phyloP scores from a whole-genome alignment of 2,113 vertebrate genomes.

The Pelvicachromis taeniatus region DNA sequence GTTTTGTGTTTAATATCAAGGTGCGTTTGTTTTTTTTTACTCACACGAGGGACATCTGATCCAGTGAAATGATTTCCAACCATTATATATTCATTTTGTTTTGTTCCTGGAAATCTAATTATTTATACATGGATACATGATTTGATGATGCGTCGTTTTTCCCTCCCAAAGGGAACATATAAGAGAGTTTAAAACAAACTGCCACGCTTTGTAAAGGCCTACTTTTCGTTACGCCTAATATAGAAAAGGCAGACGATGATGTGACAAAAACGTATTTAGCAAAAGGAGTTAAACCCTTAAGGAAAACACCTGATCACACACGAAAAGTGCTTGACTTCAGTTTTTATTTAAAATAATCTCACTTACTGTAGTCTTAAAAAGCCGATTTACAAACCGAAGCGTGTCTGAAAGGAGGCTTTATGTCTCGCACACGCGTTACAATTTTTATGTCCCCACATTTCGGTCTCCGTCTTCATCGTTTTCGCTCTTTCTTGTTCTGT shows the following conservation, averaged over 20 bases:
- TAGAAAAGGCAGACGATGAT: background rate
- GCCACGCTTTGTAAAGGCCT: background rate
- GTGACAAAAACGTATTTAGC: background rate
- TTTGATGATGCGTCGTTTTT: background rate
- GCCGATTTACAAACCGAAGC: background rate
- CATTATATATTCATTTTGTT: background rate
- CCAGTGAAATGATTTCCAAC: background rate
- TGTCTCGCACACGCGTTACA: background rate
- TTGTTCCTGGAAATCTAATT: background rate
- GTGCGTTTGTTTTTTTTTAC: background rate
- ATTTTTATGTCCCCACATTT: background rate
- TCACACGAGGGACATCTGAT: background rate
- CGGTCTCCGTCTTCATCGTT: background rate
- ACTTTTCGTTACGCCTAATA: background rate
- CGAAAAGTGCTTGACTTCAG: background rate
- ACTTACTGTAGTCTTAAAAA: background rate
- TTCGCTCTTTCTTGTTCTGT: background rate
- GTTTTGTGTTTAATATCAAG: background rate
- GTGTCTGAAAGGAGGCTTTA: background rate
- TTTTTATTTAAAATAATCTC: background rate
- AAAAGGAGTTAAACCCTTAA: background rate
- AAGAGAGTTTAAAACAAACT: background rate
- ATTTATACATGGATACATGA: background rate
- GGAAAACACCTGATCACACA: background rate
- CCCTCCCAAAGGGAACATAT: background rate